These are phyloP conservation scores for Microchirus variegatus DNA, from an alignment of 2,797 vertebrate species.

Conservation along the genomic window DNA sequence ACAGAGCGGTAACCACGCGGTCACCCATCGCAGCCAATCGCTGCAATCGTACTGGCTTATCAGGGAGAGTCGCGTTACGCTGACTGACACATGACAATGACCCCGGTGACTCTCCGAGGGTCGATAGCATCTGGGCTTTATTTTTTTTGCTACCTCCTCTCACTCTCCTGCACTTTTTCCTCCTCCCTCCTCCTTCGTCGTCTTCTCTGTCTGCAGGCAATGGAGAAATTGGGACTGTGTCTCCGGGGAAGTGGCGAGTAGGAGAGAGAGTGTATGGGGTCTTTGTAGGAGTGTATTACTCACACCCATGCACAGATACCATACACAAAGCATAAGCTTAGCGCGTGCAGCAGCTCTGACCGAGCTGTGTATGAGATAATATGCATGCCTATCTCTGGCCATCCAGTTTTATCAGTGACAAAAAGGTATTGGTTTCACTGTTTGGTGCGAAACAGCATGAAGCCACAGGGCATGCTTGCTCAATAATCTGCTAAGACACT, in stretches of 20 bases:
- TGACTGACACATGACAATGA: slow-evolving; percentile 84
- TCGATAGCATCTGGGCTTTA: slow-evolving; percentile 74
- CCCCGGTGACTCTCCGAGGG: slow-evolving; percentile 72
- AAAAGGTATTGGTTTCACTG: slow-evolving; percentile 74
- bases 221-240: slow-evolving; percentile 75
- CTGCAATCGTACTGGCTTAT: slow-evolving; percentile 70
- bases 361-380: slow-evolving; percentile 59
- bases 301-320: slow-evolving; percentile 59
- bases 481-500: slow-evolving; percentile 67
- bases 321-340: slow-evolving; percentile 48
- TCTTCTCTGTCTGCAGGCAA: slow-evolving; percentile 67
- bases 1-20: slow-evolving; percentile 65
- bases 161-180: slow-evolving; percentile 41
- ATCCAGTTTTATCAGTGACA: slow-evolving; percentile 74
- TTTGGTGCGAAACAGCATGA: slow-evolving; percentile 68
- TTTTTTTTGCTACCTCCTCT: slow-evolving; percentile 46
- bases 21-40: slow-evolving; percentile 62
- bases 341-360: slow-evolving; percentile 9
- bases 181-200: slow-evolving; percentile 8
- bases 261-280: slow-evolving; percentile 63
- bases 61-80: slow-evolving; percentile 73
- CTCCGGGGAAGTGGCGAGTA: slow-evolving; percentile 70
- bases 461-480: slow-evolving; percentile 69
- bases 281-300: slow-evolving; percentile 68
- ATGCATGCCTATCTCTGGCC: slow-evolving; percentile 74